Conservation (phyloP, 2,113 vertebrate genomes). For the Mus pahari region DNA sequence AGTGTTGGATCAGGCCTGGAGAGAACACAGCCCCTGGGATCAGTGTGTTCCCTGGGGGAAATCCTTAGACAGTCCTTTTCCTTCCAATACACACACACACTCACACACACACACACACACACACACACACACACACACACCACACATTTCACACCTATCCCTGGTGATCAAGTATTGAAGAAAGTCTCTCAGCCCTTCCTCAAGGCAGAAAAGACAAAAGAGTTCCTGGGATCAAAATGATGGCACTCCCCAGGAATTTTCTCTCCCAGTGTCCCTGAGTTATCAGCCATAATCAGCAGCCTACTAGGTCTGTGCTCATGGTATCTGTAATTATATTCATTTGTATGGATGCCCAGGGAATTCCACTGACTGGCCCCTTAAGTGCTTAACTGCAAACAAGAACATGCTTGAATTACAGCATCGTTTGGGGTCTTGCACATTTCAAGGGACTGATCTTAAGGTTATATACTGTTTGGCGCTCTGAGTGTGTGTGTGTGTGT, state of each 20-base stretch:
- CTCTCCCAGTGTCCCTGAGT: background rate
- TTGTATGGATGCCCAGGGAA: conserved; percentile 54
- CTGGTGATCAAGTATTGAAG: conserved; percentile 28
- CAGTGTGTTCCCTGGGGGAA: conserved; percentile 17
- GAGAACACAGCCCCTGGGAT: conserved; percentile 28
- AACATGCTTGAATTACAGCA: conserved; percentile 5
- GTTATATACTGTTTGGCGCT: background rate
- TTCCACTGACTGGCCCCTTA: conserved; percentile 33
- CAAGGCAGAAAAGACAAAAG: conserved; percentile 33
- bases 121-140: conserved; percentile 42
- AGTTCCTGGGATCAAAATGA: conserved; percentile 13
- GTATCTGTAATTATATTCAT: conserved; percentile 70
- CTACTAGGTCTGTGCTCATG: background rate
- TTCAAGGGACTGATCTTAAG: background rate
- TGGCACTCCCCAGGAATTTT: conserved; percentile 43
- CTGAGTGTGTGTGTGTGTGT: background rate
- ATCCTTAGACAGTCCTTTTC: conserved; percentile 10
- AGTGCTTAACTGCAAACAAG: conserved; percentile 46
- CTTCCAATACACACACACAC: background rate
- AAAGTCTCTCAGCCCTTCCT: background rate
- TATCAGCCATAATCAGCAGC: conserved; percentile 21
- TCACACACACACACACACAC: background rate
- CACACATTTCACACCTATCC: conserved; percentile 20
- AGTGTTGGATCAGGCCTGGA: background rate
- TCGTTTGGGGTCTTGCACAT: background rate